Base-by-base conservation (phyloP, 2,888 invertebrate genomes). In the Apodemia zela region DNA sequence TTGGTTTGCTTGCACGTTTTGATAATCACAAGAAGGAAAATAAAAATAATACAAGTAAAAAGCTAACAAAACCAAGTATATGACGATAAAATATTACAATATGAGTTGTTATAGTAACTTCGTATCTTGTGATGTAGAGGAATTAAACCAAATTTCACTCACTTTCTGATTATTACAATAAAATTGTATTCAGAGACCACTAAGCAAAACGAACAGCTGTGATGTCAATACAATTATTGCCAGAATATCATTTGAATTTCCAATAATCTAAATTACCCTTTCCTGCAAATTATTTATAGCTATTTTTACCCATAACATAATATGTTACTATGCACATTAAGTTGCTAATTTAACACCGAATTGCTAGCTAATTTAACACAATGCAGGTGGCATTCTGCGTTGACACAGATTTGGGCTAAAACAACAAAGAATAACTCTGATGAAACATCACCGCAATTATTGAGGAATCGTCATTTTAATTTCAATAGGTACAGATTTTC, bases 121-220 rank as follows among this genome's bases (percentile, higher is more conserved):
- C 73, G 70, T 75, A 73, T 71, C 68, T 69, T 69, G 70, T 68
- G 70, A 73, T 80, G 76, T 71, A 68, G 70, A 73, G 71, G 74
- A 80, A 73, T 74, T 75, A 73, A 74, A 75, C 69, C 69, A 77
- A 81, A 75, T 78, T 73, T 76, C 84, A 88, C 90, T 89, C 85
- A 89, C 89, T 89, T 89, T 85, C 75, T 74, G 81, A 85, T 75
- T 81, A 84, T 76, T 82, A 84, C 80, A 87, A 86, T 88, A 71
- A 71, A 72, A 68, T 71, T 66, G 67, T 68, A 70, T 68, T 81
- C 82, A 84, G 75, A 72, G 78, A 83, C 81, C 83, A 87, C 75
- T 81, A 82, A 75, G 75, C 70, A 73, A 87, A 87, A 85, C 84
- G 89, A 89, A 90, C 90, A 90, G 90, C 89, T 89, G 90, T 89